Evolutionary conservation across 23 tunicate genomes (phyloP).

Genomic region (Oikopleura albicans): DNA sequence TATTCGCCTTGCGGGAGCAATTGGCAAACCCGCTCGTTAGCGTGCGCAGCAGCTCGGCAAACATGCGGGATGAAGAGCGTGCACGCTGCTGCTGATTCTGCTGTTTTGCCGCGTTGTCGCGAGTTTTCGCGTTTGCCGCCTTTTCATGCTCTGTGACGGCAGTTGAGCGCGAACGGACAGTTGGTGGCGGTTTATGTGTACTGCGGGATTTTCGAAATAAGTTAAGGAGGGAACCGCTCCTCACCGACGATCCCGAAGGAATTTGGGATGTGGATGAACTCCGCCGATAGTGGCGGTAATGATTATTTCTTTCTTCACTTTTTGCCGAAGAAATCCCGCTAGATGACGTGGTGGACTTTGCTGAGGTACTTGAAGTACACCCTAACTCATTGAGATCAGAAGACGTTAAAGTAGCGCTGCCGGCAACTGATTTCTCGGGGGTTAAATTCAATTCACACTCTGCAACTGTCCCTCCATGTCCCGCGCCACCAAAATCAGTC

Average conservation of each 20-base stretch:
- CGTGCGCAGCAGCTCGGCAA: neutral
- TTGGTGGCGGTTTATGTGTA: neutral
- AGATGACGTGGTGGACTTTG: neutral
- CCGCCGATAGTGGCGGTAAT: neutral
- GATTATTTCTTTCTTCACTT: neutral
- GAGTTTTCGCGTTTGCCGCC: neutral
- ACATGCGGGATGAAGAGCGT: neutral
- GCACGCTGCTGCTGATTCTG: neutral
- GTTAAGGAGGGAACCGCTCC: neutral
- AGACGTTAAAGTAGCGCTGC: neutral
- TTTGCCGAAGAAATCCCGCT: neutral
- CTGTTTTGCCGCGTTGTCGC: neutral
- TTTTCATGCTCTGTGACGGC: neutral
- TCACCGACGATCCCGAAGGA: neutral
- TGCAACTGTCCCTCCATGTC: neutral
- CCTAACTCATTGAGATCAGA: neutral
- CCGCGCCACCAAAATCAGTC: conserved; percentile 10
- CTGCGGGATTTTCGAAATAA: neutral
- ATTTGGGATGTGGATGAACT: neutral
- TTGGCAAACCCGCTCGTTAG: neutral
- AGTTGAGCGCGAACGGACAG: neutral
- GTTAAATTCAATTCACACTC: neutral
- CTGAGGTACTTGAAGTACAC: neutral
- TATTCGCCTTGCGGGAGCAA: neutral
- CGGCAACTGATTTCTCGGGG: neutral